These are phyloP conservation scores for Pyrrhia umbra DNA, from an alignment of 2,888 invertebrate species.

Conservation along the genomic window DNA sequence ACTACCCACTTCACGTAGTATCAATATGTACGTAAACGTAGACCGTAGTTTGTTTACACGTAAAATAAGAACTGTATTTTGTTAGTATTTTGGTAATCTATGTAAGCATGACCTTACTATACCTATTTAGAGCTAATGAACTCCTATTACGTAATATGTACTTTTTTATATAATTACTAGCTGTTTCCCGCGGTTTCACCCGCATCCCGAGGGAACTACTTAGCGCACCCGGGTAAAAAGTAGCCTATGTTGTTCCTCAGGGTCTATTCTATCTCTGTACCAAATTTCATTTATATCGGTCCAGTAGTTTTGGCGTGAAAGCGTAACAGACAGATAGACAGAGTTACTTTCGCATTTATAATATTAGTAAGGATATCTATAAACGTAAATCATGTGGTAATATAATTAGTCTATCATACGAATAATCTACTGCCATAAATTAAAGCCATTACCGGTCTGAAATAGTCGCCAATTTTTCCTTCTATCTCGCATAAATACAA, in stretches of 20 bases:
- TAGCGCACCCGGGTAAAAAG: no score
- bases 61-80: constrained; percentile 9
- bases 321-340: no score
- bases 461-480: neutral
- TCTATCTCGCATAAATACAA: neutral
- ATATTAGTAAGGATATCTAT: neutral
- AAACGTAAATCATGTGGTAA: neutral
- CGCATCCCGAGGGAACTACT: no score
- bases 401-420: neutral
- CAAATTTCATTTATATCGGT: no score
- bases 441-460: neutral
- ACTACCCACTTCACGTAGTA: constrained; percentile 7
- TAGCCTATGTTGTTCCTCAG: no score
- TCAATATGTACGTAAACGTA: constrained; percentile 26
- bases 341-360: no score
- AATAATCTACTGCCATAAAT: neutral
- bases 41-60: constrained; percentile 19
- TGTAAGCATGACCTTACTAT: constrained; percentile 11
- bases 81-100: constrained; percentile 9
- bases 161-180: neutral
- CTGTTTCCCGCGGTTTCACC: no score
- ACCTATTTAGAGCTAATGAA: constrained; percentile 6
- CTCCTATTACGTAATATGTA: neutral
- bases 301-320: no score
- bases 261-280: no score